Conservation (phyloP, 2,888 invertebrate genomes). For the Leptinotarsa peninsularis region DNA sequence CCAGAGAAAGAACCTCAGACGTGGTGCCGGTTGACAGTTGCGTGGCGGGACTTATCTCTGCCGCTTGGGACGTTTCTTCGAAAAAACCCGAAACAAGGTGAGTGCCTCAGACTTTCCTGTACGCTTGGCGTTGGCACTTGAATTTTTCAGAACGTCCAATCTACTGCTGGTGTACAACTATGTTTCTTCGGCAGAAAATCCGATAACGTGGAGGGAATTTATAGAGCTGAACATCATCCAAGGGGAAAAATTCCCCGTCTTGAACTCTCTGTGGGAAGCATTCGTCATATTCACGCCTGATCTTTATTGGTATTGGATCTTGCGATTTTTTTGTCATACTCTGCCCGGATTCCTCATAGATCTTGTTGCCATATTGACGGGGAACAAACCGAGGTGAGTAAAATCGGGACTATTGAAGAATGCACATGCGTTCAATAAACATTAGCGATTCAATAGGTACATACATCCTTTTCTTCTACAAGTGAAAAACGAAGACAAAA, state of each 20-base stretch:
- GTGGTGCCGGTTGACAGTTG: conserved; percentile 83
- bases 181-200: conserved; percentile 84
- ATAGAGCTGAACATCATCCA: conserved; percentile 67
- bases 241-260: conserved; percentile 68
- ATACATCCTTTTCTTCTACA: no score
- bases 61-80: conserved; percentile 75
- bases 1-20: conserved; percentile 77
- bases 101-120: neutral
- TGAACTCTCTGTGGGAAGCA: conserved; percentile 69
- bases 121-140: no score
- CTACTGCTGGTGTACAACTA: conserved; percentile 81
- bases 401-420: neutral
- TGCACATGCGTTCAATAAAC: no score
- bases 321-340: conserved; percentile 71
- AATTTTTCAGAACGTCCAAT: conserved; percentile 31
- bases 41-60: conserved; percentile 83
- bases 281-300: conserved; percentile 53
- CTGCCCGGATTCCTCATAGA: conserved; percentile 75
- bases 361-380: conserved; percentile 65
- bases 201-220: conserved; percentile 84
- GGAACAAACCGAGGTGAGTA: conserved; percentile 63
- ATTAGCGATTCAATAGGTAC: no score
- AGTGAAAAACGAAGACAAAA: no score
- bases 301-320: conserved; percentile 63
- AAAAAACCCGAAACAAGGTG: conserved; percentile 22